Base-by-base conservation (phyloP, 2,888 invertebrate species). In the Thereva nobilitata region DNA sequence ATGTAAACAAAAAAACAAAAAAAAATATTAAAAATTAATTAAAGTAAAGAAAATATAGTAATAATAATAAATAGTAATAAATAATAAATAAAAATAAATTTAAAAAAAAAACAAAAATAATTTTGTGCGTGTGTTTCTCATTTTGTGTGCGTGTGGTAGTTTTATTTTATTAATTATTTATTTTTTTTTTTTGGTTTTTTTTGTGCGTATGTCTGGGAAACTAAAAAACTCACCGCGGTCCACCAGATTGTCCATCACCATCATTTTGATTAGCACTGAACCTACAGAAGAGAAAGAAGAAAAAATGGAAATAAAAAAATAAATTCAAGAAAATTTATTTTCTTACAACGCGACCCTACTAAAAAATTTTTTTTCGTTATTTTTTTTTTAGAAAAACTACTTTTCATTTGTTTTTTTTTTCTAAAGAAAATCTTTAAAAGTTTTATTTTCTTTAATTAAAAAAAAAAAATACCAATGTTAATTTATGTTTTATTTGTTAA, bases 231-330 rank as follows among this genome's bases (percentile, higher is more conserved):
- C 78, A 79, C 79, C 79, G 79, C 74, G 74, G 71, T 77, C 76
- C 77, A 71, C 73, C 75, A 41, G 67, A 35, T 53, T 76, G 73
- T 73, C 75, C 75, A 70, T 77, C 77, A 70, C 73, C 76, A 72
- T 76, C 78, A 70, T 75, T 78, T 75, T 79, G 76, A 76, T 79
- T 79, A 72, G 79, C 79, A 79, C 79, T 79, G 79, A 79, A 79
- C 78, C 79, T 79, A 77, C 70, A 77, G 76, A 72, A 74, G 75
- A 71, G 77, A 72, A 76, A 73, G 75, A 77, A 75, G 71, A 75
- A 74, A 72, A 68, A 74, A 75, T 73, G 71, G 71, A 71, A 72
- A 70, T 69, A 71, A 70, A 70, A 69, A 67, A 70, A 72, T 71
- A 71, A 64, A 68, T 70, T 67, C 68, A 68, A 68, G 68, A 54